These are phyloP conservation scores for Ceratina calcarata DNA, from an alignment of 1,140 invertebrate genomes.

Conservation along the genomic window DNA sequence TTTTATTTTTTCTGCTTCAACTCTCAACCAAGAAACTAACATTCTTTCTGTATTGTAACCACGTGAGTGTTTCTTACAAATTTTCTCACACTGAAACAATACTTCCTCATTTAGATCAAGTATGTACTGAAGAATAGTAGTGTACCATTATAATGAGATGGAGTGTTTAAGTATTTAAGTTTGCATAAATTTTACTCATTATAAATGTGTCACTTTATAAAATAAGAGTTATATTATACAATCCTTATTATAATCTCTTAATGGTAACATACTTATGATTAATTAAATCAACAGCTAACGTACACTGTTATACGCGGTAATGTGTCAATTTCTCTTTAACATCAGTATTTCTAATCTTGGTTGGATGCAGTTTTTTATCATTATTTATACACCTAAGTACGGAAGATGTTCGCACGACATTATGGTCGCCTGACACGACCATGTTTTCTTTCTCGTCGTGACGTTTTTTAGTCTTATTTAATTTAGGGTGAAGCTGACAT, in stretches of 20 bases:
- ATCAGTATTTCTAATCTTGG: constrained; percentile 25
- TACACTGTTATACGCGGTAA: constrained; percentile 63
- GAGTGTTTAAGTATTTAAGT: not conserved
- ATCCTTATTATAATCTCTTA: constrained; percentile 46
- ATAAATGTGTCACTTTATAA: constrained; percentile 33
- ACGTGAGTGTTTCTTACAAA: constrained; percentile 58
- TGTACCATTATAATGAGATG: not conserved
- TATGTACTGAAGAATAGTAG: constrained; percentile 5
- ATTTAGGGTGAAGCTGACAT: not conserved
- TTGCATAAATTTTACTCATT: constrained; percentile 41
- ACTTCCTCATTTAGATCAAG: not conserved
- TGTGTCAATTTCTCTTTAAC: constrained; percentile 54
- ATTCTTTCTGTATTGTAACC: constrained; percentile 79
- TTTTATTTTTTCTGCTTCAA: constrained; percentile 79
- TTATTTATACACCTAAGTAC: constrained; percentile 21
- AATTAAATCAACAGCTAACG: constrained; percentile 44
- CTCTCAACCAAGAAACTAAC: constrained; percentile 84
- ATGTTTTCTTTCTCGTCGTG: constrained; percentile 46
- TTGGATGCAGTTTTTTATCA: constrained; percentile 1
- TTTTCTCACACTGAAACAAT: constrained; percentile 10
- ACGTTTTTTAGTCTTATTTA: constrained; percentile 25
- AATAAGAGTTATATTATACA: constrained; percentile 38
- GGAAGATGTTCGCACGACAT: constrained; percentile 14
- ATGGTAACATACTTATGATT: constrained; percentile 31
- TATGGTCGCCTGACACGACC: constrained; percentile 7